Percentiles rank a stretch among this genome's conserved stretches.
phyloP scores from a whole-genome alignment of 2,888 invertebrate species.

The Therioaphis trifolii region DNA sequence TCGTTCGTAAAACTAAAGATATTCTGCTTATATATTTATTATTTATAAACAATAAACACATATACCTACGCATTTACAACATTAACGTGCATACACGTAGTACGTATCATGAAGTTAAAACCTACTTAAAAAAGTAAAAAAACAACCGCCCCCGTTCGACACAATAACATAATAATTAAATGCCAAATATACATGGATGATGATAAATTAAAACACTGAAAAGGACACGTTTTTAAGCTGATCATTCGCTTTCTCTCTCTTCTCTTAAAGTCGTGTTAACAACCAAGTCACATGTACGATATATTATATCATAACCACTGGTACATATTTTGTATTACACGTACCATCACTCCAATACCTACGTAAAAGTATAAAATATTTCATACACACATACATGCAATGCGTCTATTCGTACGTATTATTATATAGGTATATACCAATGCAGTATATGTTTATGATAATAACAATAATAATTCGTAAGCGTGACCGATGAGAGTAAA shows the following conservation, averaged over 20 bases:
- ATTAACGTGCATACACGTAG: background rate
- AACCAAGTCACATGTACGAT: constrained; percentile 30
- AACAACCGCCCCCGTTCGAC: constrained; percentile 10
- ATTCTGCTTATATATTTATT: background rate
- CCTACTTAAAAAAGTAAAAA: constrained; percentile 30
- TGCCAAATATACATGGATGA: background rate
- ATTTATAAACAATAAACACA: background rate
- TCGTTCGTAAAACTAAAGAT: too few species aligned
- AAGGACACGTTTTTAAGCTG: background rate
- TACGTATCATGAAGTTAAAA: constrained; percentile 14
- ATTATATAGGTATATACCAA: background rate
- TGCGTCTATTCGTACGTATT: background rate
- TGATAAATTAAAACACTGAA: background rate
- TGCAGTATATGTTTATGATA: background rate
- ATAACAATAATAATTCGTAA: constrained; percentile 44
- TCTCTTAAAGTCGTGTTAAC: constrained; percentile 38
- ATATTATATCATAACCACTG: background rate
- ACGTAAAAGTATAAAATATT: background rate
- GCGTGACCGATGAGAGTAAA: constrained; percentile 31
- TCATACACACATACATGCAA: too few species aligned
- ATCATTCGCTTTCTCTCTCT: background rate
- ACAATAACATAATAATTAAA: constrained; percentile 1
- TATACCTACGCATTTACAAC: background rate
- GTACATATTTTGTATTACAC: background rate
- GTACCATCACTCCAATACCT: background rate